These are phyloP conservation scores for Pongo pygmaeus DNA, from an alignment of 2,113 vertebrate genomes.

Conservation along the genomic window DNA sequence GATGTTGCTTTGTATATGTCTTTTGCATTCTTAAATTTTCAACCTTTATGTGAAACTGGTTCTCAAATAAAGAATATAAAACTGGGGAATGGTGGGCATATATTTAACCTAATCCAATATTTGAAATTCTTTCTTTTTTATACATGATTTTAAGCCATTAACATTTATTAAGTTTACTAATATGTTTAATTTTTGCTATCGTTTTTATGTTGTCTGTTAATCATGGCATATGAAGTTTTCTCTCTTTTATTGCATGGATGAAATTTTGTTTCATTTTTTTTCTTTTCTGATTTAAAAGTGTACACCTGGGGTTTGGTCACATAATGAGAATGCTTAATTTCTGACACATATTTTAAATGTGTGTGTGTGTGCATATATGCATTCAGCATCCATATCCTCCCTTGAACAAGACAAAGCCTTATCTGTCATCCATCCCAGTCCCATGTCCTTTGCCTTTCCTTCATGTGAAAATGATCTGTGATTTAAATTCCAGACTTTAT, in stretches of 20 bases:
- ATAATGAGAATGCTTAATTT: not conserved
- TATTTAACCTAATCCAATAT: not conserved
- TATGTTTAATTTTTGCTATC: not conserved
- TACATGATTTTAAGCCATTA: not conserved
- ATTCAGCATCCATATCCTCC: not conserved
- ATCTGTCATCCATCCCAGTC: not conserved
- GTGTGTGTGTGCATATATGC: not conserved
- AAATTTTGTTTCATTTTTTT: not conserved
- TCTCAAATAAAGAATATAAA: not conserved
- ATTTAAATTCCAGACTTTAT: not conserved
- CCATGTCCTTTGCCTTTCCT: not conserved
- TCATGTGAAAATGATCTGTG: not conserved
- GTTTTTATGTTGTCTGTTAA: not conserved
- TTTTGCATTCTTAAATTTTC: not conserved
- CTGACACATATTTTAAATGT: not conserved
- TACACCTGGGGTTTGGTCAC: not conserved
- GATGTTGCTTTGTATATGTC: not conserved
- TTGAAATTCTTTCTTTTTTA: not conserved
- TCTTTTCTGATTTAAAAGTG: slow-evolving; percentile 2
- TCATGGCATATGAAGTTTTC: not conserved
- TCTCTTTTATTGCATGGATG: not conserved
- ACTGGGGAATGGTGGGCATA: not conserved
- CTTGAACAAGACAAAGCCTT: not conserved
- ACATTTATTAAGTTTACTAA: not conserved
- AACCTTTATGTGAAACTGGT: not conserved